Evolutionary conservation across 2,888 invertebrate genomes (phyloP).

Genomic region (Dascillus cervinus): DNA sequence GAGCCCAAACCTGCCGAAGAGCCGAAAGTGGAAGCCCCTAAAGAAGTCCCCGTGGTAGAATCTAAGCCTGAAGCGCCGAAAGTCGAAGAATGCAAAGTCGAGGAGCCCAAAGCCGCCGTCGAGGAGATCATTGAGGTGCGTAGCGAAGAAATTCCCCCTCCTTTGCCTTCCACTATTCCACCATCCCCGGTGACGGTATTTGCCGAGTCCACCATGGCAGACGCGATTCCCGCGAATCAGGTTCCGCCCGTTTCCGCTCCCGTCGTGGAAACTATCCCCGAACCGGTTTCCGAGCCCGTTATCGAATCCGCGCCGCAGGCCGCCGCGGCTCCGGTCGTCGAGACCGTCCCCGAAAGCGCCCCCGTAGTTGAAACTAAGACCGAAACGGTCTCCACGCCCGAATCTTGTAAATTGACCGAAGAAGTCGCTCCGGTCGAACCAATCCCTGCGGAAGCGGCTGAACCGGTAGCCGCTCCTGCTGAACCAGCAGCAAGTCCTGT

Average conservation of each 20-base stretch:
- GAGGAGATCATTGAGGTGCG: constrained; percentile 46
- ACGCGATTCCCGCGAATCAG: constrained; percentile 35
- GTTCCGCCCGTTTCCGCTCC: constrained; percentile 16
- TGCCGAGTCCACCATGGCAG: constrained; percentile 61
- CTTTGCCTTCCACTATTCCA: constrained; percentile 66
- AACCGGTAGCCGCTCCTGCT: constrained; percentile 1
- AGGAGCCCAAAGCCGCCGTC: constrained; percentile 24
- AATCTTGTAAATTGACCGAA: constrained; percentile 4
- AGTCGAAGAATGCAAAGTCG: constrained; percentile 17
- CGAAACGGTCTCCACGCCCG: constrained; percentile 8
- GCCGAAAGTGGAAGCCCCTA: constrained; percentile 14
- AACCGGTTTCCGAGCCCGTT: constrained; percentile 8
- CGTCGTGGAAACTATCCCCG: constrained; percentile 18
- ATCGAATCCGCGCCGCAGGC: constrained; percentile 7
- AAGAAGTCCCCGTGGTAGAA: constrained; percentile 13
- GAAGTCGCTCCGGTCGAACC: constrained; percentile 5
- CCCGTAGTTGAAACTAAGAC: constrained; percentile 9
- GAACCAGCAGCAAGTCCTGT: not conserved
- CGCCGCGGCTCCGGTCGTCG: constrained; percentile 7
- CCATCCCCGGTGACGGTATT: constrained; percentile 69
- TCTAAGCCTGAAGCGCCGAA: constrained; percentile 15
- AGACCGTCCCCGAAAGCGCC: constrained; percentile 12
- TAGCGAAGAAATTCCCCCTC: constrained; percentile 61
- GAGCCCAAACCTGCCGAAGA: constrained; percentile 21
- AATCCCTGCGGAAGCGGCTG: constrained; percentile 7